Base-by-base conservation (phyloP, 2,797 vertebrate species). In the Leptatherina wallacei region DNA sequence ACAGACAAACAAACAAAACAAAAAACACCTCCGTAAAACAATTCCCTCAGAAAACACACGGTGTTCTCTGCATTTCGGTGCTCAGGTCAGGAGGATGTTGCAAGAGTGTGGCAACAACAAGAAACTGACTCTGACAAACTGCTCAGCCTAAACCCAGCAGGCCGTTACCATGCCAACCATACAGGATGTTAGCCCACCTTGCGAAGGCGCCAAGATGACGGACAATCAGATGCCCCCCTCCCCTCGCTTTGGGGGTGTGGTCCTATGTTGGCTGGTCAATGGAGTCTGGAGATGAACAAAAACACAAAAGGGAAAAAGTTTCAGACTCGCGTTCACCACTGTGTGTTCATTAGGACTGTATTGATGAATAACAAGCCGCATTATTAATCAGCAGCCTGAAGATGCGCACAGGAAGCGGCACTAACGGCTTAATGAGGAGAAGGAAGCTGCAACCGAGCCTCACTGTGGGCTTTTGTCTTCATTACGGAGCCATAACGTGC, bases 161-260 rank as follows among this genome's bases (percentile, higher is more conserved):
- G 88, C 85, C 71, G 93, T 93, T 93, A 78, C 93, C 91, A 92
- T 94, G 93, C 84, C 93, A 93, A 94, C 94, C 74, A 76, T 75
- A 85, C 71, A 81, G 81, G 80, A 89, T 83, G 88, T 85, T 80
- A 88, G 85, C 93, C 86, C 92, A 95, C 93, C 93, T 94, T 91
- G 81, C 76, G 82, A 91, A 54, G 73, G 89, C 63, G 73, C 84
- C 40, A 76, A 88, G 88, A 90, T 88, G 91, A 93, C 86, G 88
- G 91, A 90, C 77, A 81, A 86, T 92, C 81, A 72, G 88, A 79
- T 90, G 74, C 83, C 83, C 78, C 70, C 77, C 80, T 72, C 81
- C 73, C 73, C 77, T 65, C 68, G 14, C 69, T 79, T 65, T 66
- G 69, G 81, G 83, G 84, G 68, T 57, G 81, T 65, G 71, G 83